phyloP scores from a whole-genome alignment of 2,888 invertebrate genomes.

The Ennomos erosarius region DNA sequence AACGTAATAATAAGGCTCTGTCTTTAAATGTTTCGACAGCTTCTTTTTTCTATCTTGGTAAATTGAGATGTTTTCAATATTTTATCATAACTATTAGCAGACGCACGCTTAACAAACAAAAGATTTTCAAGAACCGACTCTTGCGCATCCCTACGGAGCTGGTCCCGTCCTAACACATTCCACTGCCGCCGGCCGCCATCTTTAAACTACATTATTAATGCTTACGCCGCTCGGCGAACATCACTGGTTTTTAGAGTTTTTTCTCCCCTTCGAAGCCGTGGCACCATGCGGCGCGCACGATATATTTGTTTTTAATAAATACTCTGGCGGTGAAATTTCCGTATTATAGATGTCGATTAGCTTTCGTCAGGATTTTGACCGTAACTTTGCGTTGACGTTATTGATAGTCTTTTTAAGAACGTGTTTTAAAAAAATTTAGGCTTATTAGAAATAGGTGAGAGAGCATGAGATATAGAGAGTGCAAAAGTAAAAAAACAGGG shows the following conservation, averaged over 20 bases:
- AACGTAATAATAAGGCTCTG: too few relatives aligned
- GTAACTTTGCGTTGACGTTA: background rate
- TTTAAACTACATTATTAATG: slow-evolving; percentile 84
- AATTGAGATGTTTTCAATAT: too few relatives aligned
- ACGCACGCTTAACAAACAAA: background rate
- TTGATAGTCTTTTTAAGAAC: background rate
- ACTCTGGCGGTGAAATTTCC: slow-evolving; percentile 58
- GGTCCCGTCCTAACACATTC: slow-evolving; percentile 74
- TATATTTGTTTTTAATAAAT: slow-evolving; percentile 79
- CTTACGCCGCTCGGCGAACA: slow-evolving; percentile 64
- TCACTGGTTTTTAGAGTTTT: slow-evolving; percentile 52
- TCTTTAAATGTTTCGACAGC: too few relatives aligned
- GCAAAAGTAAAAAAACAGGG: slow-evolving; percentile 1
- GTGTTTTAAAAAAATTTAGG: background rate
- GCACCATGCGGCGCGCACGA: slow-evolving; percentile 56
- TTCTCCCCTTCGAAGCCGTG: slow-evolving; percentile 56
- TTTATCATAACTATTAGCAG: too few relatives aligned
- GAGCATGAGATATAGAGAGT: slow-evolving; percentile 10
- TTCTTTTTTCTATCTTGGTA: too few relatives aligned
- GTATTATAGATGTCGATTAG: slow-evolving; percentile 41
- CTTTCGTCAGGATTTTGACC: slow-evolving; percentile 18
- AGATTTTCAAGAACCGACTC: slow-evolving; percentile 37
- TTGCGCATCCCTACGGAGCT: slow-evolving; percentile 48
- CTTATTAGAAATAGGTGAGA: background rate
- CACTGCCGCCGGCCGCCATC: slow-evolving; percentile 68